These are phyloP conservation scores for Motacilla alba DNA, from an alignment of 2,113 vertebrate genomes.

Conservation along the genomic window DNA sequence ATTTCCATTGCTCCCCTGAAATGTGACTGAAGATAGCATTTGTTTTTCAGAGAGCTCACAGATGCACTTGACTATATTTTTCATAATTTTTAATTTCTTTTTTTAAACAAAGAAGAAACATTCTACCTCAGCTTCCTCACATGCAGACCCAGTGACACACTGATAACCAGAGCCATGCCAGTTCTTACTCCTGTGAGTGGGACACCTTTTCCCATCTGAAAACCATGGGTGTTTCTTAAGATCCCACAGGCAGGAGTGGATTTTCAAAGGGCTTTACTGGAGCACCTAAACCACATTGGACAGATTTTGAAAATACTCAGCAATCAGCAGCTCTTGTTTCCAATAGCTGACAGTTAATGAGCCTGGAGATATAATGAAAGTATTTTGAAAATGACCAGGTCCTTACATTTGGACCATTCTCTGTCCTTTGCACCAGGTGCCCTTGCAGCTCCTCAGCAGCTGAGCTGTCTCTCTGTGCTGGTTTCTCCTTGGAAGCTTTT, in stretches of 20 bases:
- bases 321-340: not conserved
- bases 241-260: no score
- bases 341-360: not conserved
- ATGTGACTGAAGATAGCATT: not conserved
- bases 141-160: not conserved
- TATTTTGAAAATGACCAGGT: not conserved
- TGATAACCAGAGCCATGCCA: not conserved
- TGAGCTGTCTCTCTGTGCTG: not conserved
- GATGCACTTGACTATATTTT: not conserved
- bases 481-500: not conserved
- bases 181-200: not conserved
- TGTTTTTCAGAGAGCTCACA: not conserved
- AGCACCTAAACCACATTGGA: not conserved
- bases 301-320: not conserved
- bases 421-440: not conserved
- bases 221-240: fast-evolving
- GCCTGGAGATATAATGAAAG: not conserved
- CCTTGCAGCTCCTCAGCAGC: not conserved
- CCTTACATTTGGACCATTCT: not conserved
- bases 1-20: not conserved
- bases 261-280: not conserved
- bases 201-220: not conserved
- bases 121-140: not conserved
- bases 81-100: not conserved
- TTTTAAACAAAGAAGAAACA: not conserved